Percentiles rank a stretch among this genome's conserved stretches.
Conservation (phyloP, 2,113 vertebrate species). For the Micronycteris hirsuta region DNA sequence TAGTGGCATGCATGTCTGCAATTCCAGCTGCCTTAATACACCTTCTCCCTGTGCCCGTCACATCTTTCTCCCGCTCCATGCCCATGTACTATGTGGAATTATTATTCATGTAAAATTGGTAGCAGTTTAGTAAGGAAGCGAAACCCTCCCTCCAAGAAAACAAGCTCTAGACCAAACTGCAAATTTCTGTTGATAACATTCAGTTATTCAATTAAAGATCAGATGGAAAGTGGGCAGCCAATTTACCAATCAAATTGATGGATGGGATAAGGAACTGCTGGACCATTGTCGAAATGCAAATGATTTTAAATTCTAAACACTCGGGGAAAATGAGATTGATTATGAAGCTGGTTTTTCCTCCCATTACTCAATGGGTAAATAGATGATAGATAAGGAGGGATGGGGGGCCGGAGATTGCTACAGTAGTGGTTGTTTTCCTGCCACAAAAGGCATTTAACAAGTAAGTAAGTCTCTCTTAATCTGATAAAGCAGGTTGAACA, state of each 20-base stretch:
- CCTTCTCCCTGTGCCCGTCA: neutral
- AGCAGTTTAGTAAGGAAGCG: neutral
- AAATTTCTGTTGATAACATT: conserved; percentile 36
- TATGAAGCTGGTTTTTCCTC: neutral
- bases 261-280: conserved; percentile 4
- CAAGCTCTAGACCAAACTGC: neutral
- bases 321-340: conserved; percentile 53
- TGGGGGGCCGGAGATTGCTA: neutral
- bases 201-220: conserved; percentile 59
- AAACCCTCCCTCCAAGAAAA: neutral
- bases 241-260: conserved; percentile 33
- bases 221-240: neutral
- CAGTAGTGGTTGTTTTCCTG: neutral
- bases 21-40: neutral
- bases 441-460: neutral
- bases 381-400: conserved; percentile 7
- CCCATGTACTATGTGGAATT: neutral
- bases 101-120: neutral
- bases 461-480: neutral
- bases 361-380: conserved; percentile 53
- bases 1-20: neutral
- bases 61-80: neutral
- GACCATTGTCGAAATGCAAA: conserved; percentile 43
- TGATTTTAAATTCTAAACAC: conserved; percentile 24
- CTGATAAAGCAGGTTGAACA: neutral